Base-by-base conservation (phyloP, 2,797 vertebrate species). In the Hephaestus fuliginosus region DNA sequence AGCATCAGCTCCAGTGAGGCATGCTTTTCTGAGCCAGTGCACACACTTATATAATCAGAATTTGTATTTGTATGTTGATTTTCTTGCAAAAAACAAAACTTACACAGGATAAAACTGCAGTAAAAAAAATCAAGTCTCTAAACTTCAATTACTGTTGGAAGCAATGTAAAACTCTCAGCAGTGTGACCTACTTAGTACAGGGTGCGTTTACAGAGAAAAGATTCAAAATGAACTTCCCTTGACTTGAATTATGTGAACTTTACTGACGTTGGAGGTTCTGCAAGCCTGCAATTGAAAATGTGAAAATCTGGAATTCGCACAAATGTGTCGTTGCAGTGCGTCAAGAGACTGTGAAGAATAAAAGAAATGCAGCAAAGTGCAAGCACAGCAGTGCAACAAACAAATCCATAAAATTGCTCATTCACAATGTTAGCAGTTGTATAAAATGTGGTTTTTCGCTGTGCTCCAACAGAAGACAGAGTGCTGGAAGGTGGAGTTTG, bases 351-450 rank as follows among this genome's bases (percentile, higher is more conserved):
- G 22, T 18, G 15, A 53, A 52, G 55, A 36, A 65, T 60, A 30
- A 62, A 75, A 76, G 36, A 74, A 69, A 64, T 67, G 65, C 61
- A 70, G 33, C 64, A 67, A 55, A 88, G 44, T 74, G 78, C 74
- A 80, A 82, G 63, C 80, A 69, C 71, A 78, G 74, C 78, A 84
- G 56, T 58, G 78, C 57, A 83, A 76, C 73, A 85, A 83, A 78
- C 72, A 81, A 86, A 83, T 86, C 87, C 66, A 92, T 87, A 49
- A 13, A 74, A 83, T 68, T 67, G 55, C 82, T 87, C 48, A 44
- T 64, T 83, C 28, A 25, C 58, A 86, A 64, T 52, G 17, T 53
- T 51, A 41, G 64, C 74, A 53, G 71, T 70, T 6, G 57, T 20
- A 41, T 49, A 25, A 76, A 70, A 74, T 57, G 33, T 43, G 44